These are phyloP conservation scores for Pelvicachromis taeniatus DNA, from an alignment of 2,113 vertebrate species.

Conservation along the genomic window DNA sequence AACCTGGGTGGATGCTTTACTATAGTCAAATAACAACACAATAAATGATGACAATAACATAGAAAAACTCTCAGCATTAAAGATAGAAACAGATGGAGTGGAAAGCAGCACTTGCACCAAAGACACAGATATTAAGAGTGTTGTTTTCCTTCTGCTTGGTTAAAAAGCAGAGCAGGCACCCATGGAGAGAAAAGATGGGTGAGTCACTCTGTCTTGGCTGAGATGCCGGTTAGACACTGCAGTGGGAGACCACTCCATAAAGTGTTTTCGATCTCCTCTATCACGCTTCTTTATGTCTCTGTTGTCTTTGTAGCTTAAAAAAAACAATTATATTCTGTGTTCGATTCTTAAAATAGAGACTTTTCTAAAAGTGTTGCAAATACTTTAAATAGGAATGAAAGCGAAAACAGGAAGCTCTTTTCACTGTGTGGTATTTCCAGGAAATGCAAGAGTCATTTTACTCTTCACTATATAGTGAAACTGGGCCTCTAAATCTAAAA, in stretches of 20 bases:
- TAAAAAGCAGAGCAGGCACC: slow-evolving; percentile 2
- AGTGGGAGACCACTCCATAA: not conserved
- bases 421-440: not conserved
- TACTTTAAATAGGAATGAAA: not conserved
- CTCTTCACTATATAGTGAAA: not conserved
- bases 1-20: not conserved
- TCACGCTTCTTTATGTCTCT: not conserved
- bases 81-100: not conserved
- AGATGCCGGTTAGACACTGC: not conserved
- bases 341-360: not conserved
- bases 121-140: slow-evolving; percentile 6
- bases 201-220: slow-evolving; percentile 21
- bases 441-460: not conserved
- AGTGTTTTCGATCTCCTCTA: slow-evolving; percentile 1
- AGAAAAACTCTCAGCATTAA: not conserved
- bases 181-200: slow-evolving; percentile 7
- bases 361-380: not conserved
- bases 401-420: not conserved
- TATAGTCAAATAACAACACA: not conserved
- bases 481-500: not conserved
- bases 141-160: slow-evolving; percentile 19
- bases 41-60: not conserved
- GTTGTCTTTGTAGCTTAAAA: not conserved
- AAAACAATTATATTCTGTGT: not conserved
- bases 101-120: slow-evolving; percentile 2